phyloP scores from a whole-genome alignment of 2,888 invertebrate genomes.

The Euplagia quadripunctaria region DNA sequence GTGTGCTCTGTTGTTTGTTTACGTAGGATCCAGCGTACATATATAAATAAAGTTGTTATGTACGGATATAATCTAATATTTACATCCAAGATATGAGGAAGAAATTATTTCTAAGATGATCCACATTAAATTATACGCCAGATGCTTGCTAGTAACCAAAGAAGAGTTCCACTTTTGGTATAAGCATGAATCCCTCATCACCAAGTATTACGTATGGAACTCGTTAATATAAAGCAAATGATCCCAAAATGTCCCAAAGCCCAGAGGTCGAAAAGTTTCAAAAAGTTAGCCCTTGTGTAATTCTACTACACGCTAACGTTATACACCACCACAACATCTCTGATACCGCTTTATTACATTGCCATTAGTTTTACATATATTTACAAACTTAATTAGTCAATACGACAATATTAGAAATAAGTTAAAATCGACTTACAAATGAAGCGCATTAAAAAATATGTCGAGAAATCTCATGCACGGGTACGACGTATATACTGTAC shows the following conservation, averaged over 20 bases:
- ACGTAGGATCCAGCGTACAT: neutral
- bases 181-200: neutral
- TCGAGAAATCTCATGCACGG: too few relatives aligned
- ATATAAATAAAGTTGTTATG: neutral
- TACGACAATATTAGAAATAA: too few relatives aligned
- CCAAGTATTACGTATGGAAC: too few relatives aligned
- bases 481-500: neutral
- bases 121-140: neutral
- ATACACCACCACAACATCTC: too few relatives aligned
- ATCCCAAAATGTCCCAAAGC: neutral
- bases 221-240: neutral
- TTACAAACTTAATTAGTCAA: neutral
- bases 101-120: neutral
- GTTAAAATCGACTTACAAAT: too few relatives aligned
- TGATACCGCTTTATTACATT: too few relatives aligned
- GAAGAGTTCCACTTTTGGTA: neutral
- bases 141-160: neutral
- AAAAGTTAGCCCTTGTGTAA: neutral
- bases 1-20: constrained; percentile 18
- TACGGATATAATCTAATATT: neutral
- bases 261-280: neutral
- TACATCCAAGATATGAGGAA: too few relatives aligned
- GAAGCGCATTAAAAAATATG: too few relatives aligned
- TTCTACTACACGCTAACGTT: neutral
- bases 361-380: too few relatives aligned